Evolutionary conservation across 1,140 invertebrate species (phyloP).

Genomic region (Zaprionus capensis): DNA sequence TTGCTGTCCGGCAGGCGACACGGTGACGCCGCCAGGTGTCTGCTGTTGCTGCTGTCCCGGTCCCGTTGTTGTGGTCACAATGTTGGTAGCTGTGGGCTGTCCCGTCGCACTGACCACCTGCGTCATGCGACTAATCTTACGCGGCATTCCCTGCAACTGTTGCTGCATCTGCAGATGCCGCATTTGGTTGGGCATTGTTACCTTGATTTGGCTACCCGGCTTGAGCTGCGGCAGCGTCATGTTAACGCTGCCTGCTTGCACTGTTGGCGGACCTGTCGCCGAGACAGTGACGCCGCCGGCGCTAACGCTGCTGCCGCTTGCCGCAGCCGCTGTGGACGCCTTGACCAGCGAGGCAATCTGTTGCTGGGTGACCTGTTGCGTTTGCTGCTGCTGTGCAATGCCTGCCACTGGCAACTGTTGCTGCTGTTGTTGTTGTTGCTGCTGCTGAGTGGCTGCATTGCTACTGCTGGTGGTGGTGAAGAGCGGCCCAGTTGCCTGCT

Average conservation of each 20-base stretch:
- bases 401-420: slow-evolving; percentile 50
- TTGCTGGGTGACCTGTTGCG: slow-evolving; percentile 75
- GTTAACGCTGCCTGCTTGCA: slow-evolving; percentile 84
- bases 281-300: slow-evolving; percentile 72
- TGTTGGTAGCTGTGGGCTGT: slow-evolving; percentile 62
- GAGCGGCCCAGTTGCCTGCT: slow-evolving; percentile 83
- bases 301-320: slow-evolving; percentile 66
- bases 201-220: slow-evolving; percentile 84
- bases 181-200: slow-evolving; percentile 87
- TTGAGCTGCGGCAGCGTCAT: slow-evolving; percentile 82
- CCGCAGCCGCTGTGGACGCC: slow-evolving; percentile 84
- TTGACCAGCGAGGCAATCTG: slow-evolving; percentile 82
- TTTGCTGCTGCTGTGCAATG: slow-evolving; percentile 56
- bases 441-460: slow-evolving; percentile 32
- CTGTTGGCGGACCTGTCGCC: slow-evolving; percentile 85
- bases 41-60: slow-evolving; percentile 61
- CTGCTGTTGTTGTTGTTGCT: slow-evolving; percentile 54
- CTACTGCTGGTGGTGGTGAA: slow-evolving; percentile 68
- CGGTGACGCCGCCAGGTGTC: slow-evolving; percentile 78
- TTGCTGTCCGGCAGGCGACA: slow-evolving; percentile 49
- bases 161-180: slow-evolving; percentile 89
- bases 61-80: slow-evolving; percentile 56
- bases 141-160: slow-evolving; percentile 86
- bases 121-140: slow-evolving; percentile 87
- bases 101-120: slow-evolving; percentile 85